These are phyloP conservation scores for Drosophila silvestris DNA, from an alignment of 2,888 invertebrate genomes.

Conservation along the genomic window DNA sequence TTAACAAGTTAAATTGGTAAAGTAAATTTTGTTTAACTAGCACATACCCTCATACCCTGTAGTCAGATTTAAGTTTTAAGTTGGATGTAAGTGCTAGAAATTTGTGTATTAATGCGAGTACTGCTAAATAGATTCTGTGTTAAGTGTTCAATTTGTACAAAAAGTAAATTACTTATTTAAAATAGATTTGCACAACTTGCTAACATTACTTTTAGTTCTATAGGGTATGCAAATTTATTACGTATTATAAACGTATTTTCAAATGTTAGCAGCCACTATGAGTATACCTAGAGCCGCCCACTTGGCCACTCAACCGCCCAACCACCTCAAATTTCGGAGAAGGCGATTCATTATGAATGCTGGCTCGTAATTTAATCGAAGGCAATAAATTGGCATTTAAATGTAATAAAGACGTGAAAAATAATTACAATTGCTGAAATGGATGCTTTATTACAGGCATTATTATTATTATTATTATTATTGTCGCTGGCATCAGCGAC, in stretches of 20 bases:
- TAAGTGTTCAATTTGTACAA: background rate
- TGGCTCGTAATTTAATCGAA: conserved; percentile 73
- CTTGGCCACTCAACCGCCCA: background rate
- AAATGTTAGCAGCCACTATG: conserved; percentile 23
- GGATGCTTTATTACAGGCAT: conserved; percentile 57
- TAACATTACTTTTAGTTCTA: background rate
- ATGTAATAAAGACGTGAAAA: conserved; percentile 79
- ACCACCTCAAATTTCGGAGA: conserved; percentile 16
- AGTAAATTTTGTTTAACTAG: background rate
- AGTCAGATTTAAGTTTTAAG: background rate
- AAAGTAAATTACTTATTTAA: background rate
- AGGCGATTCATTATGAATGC: conserved; percentile 61
- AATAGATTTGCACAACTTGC: background rate
- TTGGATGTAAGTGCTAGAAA: background rate
- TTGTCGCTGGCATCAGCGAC: conserved; percentile 35
- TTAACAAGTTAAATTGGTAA: background rate
- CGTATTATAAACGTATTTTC: conserved; percentile 28
- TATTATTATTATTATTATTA: conserved; percentile 43
- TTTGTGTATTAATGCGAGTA: background rate
- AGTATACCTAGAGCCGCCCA: background rate
- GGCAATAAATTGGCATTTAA: conserved; percentile 81
- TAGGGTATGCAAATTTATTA: conserved; percentile 29
- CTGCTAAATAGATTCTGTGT: background rate
- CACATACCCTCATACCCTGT: conserved; percentile 6
- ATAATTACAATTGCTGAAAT: conserved; percentile 68